Percentiles rank a stretch among this genome's conserved stretches.
Evolutionary conservation across 2,888 invertebrate species (phyloP).

Genomic region (Apocheima hispidaria): DNA sequence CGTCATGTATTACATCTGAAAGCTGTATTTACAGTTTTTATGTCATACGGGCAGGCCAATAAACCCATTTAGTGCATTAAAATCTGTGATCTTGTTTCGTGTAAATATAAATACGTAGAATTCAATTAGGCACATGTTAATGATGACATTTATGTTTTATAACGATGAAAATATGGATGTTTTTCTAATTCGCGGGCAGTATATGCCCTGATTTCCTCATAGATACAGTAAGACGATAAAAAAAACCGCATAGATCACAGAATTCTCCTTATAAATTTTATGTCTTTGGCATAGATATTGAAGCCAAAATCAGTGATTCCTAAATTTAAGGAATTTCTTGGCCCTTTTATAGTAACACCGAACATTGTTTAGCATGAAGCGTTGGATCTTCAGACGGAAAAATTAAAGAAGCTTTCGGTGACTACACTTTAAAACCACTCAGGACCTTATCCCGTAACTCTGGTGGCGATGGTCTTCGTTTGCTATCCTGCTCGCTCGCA

Average conservation of each 20-base stretch:
- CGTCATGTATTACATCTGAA: slow-evolving; percentile 24
- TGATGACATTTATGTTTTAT: slow-evolving; percentile 16
- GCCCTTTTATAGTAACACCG: too few species aligned
- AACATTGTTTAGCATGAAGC: too few species aligned
- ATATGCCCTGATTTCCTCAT: not conserved
- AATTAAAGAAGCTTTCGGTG: too few species aligned
- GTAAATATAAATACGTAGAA: slow-evolving; percentile 19
- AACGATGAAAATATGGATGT: slow-evolving; percentile 8
- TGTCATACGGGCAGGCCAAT: slow-evolving; percentile 18
- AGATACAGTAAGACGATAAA: not conserved
- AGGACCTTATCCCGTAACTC: too few species aligned
- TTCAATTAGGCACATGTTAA: slow-evolving; percentile 18
- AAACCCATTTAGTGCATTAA: slow-evolving; percentile 25
- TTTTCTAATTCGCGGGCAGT: slow-evolving; percentile 1
- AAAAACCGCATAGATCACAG: not conserved
- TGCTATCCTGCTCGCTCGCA: too few species aligned
- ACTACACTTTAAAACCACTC: too few species aligned
- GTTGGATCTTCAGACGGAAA: too few species aligned
- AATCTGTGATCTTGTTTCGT: slow-evolving; percentile 25
- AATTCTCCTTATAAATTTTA: too few species aligned
- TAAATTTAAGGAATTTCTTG: too few species aligned
- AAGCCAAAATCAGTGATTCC: too few species aligned
- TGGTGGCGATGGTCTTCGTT: too few species aligned
- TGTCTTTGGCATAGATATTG: too few species aligned
- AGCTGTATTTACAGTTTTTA: slow-evolving; percentile 18